phyloP scores from a whole-genome alignment of 64 coral and sea anemone species.

The Actinia tenebrosa region DNA sequence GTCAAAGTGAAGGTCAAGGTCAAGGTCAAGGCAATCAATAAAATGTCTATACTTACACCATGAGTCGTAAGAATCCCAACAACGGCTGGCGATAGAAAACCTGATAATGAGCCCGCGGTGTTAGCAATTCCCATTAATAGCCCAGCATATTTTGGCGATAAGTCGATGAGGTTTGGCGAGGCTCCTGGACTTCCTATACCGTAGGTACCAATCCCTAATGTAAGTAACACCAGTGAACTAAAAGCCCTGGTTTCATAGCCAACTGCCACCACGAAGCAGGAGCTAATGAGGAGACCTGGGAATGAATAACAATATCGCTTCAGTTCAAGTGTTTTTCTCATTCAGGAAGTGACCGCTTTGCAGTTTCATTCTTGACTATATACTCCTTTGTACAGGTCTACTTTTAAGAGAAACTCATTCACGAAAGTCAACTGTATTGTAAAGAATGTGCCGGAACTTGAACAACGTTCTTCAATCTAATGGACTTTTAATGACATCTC shows the following conservation, averaged over 20 bases:
- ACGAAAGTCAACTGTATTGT: no score
- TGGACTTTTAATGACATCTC: no score
- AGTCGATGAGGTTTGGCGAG: slow-evolving; percentile 42
- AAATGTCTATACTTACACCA: slow-evolving; percentile 24
- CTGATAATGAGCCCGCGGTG: slow-evolving; percentile 37
- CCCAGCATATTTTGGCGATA: slow-evolving; percentile 48
- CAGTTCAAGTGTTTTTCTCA: no score
- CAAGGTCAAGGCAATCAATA: no score
- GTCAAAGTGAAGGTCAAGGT: no score
- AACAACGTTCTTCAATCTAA: no score
- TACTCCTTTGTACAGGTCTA: no score
- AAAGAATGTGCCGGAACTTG: no score
- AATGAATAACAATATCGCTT: no score
- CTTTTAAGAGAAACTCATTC: no score
- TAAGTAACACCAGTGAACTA: slow-evolving; percentile 32
- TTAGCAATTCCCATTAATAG: slow-evolving; percentile 55
- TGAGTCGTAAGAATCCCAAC: slow-evolving; percentile 48
- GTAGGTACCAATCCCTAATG: slow-evolving; percentile 40
- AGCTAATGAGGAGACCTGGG: slow-evolving; percentile 32
- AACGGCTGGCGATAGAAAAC: slow-evolving; percentile 40
- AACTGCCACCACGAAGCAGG: slow-evolving; percentile 22
- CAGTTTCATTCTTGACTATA: no score
- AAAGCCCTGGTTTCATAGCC: slow-evolving; percentile 52
- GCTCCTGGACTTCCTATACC: slow-evolving; percentile 36
- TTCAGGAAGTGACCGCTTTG: no score